These are phyloP conservation scores for Cynopterus sphinx DNA, from an alignment of 2,797 vertebrate genomes.

Conservation along the genomic window DNA sequence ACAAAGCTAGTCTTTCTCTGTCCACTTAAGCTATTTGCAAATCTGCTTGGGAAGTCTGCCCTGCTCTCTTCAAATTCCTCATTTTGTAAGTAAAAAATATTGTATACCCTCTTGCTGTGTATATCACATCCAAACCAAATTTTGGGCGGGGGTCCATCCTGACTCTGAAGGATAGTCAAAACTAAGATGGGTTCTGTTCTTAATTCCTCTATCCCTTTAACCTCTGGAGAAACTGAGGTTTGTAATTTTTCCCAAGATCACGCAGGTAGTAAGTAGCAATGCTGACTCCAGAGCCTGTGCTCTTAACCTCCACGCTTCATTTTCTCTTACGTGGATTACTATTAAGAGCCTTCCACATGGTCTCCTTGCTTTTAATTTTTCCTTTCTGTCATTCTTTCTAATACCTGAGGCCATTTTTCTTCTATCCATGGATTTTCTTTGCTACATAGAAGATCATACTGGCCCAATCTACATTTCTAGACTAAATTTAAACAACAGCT, in stretches of 20 bases:
- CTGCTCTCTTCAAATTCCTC: background rate
- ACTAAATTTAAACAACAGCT: background rate
- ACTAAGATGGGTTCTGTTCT: background rate
- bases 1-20: background rate
- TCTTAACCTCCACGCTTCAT: background rate
- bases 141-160: background rate
- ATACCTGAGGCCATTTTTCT: background rate
- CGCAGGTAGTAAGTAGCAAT: background rate
- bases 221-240: background rate
- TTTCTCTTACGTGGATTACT: background rate
- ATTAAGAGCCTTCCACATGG: background rate
- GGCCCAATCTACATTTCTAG: background rate
- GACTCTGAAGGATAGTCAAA: background rate
- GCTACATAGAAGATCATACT: background rate
- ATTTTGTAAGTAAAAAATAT: background rate
- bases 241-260: background rate
- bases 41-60: background rate
- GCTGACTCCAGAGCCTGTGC: background rate
- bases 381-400: background rate
- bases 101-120: background rate
- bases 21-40: background rate
- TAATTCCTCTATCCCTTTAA: background rate
- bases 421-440: background rate
- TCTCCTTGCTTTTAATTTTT: background rate
- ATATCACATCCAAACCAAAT: background rate